These are phyloP conservation scores for Fragum sueziense DNA, from an alignment of 2,888 invertebrate species.

Conservation along the genomic window DNA sequence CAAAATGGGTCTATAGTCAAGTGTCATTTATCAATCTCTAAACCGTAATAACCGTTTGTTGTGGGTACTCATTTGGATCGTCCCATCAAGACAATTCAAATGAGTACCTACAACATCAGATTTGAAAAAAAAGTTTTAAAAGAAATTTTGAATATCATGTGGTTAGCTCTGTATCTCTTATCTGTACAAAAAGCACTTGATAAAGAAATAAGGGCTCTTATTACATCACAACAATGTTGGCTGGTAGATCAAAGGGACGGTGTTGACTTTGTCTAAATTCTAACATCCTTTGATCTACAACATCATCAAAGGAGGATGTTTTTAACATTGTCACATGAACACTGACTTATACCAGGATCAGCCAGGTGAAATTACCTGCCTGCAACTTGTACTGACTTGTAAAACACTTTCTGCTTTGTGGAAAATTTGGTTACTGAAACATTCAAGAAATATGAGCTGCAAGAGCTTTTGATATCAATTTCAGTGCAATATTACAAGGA, in stretches of 20 bases:
- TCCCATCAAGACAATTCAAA: too few relatives aligned
- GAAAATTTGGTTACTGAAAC: too few relatives aligned
- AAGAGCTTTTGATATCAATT: too few relatives aligned
- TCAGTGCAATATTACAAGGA: too few relatives aligned
- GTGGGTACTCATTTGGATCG: too few relatives aligned
- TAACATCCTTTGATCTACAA: slow-evolving; percentile 51
- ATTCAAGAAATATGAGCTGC: too few relatives aligned
- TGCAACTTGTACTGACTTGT: neutral
- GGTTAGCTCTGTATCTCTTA: neutral
- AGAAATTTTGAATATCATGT: neutral
- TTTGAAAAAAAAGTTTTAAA: neutral
- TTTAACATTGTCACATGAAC: slow-evolving; percentile 36
- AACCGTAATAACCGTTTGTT: too few relatives aligned
- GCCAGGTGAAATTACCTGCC: slow-evolving; percentile 18
- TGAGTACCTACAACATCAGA: too few relatives aligned
- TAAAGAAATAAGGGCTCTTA: slow-evolving; percentile 4
- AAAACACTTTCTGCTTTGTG: neutral
- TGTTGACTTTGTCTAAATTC: slow-evolving; percentile 44
- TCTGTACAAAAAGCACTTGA: too few relatives aligned
- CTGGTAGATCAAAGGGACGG: slow-evolving; percentile 44
- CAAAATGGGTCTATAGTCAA: too few relatives aligned
- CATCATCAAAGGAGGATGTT: slow-evolving; percentile 42
- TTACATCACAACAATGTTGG: slow-evolving; percentile 30
- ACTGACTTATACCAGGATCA: neutral
- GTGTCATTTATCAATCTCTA: too few relatives aligned